Evolutionary conservation across 2,113 vertebrate genomes (phyloP), one percentile per base, ranked within the genome.

Genomic region (Alaudala cheleensis): DNA sequence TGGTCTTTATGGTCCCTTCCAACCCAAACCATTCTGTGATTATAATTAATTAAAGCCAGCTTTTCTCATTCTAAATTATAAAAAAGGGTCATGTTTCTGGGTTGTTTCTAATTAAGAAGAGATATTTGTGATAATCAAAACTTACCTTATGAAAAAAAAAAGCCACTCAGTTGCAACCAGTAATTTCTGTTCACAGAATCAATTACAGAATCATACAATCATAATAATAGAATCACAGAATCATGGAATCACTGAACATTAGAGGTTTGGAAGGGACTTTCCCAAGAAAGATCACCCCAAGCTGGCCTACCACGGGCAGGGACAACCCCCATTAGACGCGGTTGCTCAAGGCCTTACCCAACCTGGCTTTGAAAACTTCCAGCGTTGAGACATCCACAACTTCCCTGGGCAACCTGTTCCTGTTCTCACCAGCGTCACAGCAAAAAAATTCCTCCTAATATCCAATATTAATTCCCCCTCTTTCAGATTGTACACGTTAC

Each of bases 231-330:
- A 42, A 37, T 16, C 9, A 44, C 2, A 22, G 13, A 42, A 33
- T 39, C n/a, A 24, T 1, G 33, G 15, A 50, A 61, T 50, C 8
- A 50, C 6, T 14, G 26, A 57, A 39, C 1, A 0, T 24, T 62
- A 25, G 16, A 10, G 16, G 19, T 28, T 62, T 70, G 20, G 40
- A 53, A 86, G 19, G 10, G 6, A 33, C 14, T 44, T 86, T 24
- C 37, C 37, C 37, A 37, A 37, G 37, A 37, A 37, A 28, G 53
- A 53, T 20, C 33, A 14, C 23, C 14, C 45, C 18, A 28, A 65
- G 24, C 24, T 1, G 0, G 13, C 6, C 8, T 45, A 14, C 14
- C 54, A 39, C 0, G 1, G 33, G 3, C 8, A 39, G 19, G 8
- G 6, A 16, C 7, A 69, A 18, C 2, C n/a, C 10, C 39, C 10